Percentiles rank a stretch among this genome's conserved stretches.
Conservation (phyloP, 2,113 vertebrate genomes). For the Gorsachius goisagi region DNA sequence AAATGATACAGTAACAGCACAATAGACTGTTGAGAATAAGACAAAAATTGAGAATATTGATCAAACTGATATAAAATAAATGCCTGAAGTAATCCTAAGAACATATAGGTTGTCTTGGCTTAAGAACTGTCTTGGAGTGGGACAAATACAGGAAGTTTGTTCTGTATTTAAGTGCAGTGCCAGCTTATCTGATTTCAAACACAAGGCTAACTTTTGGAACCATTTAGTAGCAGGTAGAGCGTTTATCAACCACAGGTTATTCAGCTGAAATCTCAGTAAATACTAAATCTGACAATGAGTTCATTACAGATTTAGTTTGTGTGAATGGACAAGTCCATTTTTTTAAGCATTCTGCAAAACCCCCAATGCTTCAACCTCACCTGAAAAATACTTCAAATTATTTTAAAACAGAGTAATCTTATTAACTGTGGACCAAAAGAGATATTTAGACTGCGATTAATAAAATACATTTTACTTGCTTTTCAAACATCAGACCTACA, state of each 20-base stretch:
- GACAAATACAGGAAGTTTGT: background rate
- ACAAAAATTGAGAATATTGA: background rate
- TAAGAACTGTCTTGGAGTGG: background rate
- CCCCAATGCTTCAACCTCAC: background rate
- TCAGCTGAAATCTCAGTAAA: background rate
- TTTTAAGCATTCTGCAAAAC: background rate
- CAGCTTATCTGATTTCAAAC: background rate
- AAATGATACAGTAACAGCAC: background rate
- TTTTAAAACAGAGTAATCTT: background rate
- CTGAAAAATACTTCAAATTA: background rate
- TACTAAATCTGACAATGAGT: background rate
- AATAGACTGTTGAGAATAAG: background rate
- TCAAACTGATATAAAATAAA: background rate
- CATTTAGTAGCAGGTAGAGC: background rate
- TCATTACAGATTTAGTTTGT: background rate
- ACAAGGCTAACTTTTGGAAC: background rate
- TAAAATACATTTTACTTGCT: background rate
- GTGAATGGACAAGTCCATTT: background rate
- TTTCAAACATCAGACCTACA: background rate
- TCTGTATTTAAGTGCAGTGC: background rate
- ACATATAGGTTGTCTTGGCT: background rate
- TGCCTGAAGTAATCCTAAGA: background rate
- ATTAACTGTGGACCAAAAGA: background rate
- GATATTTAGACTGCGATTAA: background rate
- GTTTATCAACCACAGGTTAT: background rate